Conservation (phyloP, 2,888 invertebrate species). For the Chloromyia formosa region DNA sequence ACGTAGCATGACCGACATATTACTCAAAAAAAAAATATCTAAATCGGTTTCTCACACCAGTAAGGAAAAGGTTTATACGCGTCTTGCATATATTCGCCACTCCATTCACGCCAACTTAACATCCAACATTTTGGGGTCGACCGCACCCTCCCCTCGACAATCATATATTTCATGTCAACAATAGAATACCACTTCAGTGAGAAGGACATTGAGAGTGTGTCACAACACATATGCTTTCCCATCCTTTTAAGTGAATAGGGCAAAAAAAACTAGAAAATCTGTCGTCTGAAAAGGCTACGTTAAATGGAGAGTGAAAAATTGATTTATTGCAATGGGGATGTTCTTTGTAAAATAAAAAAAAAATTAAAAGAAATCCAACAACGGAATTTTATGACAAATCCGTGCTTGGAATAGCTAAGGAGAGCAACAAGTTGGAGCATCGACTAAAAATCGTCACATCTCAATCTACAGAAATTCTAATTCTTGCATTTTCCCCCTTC, state of each 20-base stretch:
- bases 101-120: too few relatives aligned
- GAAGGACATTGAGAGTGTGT: conserved; percentile 1
- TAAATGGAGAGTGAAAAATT: conserved; percentile 51
- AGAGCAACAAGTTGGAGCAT: background rate
- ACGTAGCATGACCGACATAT: too few relatives aligned
- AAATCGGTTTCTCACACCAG: too few relatives aligned
- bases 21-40: conserved; percentile 7
- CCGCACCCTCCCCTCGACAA: too few relatives aligned
- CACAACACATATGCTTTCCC: background rate
- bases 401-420: conserved; percentile 46
- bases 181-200: background rate
- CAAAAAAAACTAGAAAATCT: background rate
- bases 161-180: background rate
- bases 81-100: too few relatives aligned
- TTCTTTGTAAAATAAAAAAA: background rate
- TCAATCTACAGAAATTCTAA: conserved; percentile 7
- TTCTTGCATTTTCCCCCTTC: conserved; percentile 42
- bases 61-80: too few relatives aligned
- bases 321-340: conserved; percentile 32
- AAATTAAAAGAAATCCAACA: too few relatives aligned
- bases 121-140: too few relatives aligned
- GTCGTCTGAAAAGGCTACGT: conserved; percentile 22
- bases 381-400: conserved; percentile 40
- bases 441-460: too few relatives aligned
- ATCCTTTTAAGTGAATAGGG: background rate